A percentile compares a stretch with the other conserved stretches of the same genome.
These are phyloP conservation scores for Nibea albiflora DNA, from an alignment of 2,113 vertebrate species.

Conservation along the genomic window DNA sequence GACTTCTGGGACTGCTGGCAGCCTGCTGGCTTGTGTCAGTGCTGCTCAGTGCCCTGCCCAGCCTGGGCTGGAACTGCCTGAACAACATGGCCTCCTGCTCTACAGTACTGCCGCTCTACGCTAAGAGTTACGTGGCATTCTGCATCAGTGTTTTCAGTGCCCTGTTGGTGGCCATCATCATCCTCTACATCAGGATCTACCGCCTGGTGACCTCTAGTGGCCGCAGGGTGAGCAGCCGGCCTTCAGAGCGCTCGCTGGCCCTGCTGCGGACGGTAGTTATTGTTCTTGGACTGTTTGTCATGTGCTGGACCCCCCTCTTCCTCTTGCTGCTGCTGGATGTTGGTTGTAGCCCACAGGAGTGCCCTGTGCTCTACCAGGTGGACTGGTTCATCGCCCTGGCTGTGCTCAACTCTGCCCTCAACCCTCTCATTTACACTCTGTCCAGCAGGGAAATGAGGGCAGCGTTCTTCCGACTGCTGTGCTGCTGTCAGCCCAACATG, in stretches of 20 bases:
- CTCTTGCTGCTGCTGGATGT: constrained; percentile 84
- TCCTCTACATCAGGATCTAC: constrained; percentile 86
- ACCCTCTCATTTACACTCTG: constrained; percentile 86
- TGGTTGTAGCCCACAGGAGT: constrained; percentile 78
- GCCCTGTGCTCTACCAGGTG: constrained; percentile 81
- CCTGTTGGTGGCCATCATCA: constrained; percentile 82
- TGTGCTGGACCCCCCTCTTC: constrained; percentile 85
- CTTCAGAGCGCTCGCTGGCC: constrained; percentile 83
- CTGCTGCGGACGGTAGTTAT: constrained; percentile 85
- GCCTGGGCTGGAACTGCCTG: constrained; percentile 86
- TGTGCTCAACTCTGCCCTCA: constrained; percentile 86
- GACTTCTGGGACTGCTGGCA: constrained; percentile 80
- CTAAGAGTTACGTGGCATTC: constrained; percentile 85
- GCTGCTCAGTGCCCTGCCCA: constrained; percentile 83
- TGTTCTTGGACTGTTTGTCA: constrained; percentile 84
- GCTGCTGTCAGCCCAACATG: constrained; percentile 74
- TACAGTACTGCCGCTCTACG: constrained; percentile 85
- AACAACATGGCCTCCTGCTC: constrained; percentile 76
- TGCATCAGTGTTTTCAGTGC: constrained; percentile 85
- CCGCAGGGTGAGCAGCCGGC: constrained; percentile 81
- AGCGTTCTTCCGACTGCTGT: constrained; percentile 82
- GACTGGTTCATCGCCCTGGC: constrained; percentile 86
- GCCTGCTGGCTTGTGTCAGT: constrained; percentile 85
- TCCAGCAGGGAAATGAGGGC: constrained; percentile 85
- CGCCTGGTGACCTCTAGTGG: constrained; percentile 85